A percentile compares a stretch with the other conserved stretches of the same genome.
These are phyloP conservation scores for Oncorhynchus mykiss DNA, from an alignment of 2,113 vertebrate genomes.

Conservation along the genomic window DNA sequence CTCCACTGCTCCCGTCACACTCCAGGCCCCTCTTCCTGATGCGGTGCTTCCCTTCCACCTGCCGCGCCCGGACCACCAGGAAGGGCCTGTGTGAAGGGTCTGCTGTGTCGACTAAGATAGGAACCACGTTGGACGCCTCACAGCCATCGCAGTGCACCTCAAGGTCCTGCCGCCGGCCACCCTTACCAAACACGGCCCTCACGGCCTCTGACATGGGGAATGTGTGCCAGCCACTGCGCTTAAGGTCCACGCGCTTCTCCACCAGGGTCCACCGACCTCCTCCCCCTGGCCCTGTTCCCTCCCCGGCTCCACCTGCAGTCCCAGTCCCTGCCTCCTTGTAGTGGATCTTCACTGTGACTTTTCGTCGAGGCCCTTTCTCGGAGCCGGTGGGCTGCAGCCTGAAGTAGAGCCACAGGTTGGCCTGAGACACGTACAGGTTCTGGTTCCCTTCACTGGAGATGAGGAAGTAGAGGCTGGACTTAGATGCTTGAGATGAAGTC, in stretches of 20 bases:
- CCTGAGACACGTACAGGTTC: slow-evolving; percentile 94
- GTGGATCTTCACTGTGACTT: slow-evolving; percentile 90
- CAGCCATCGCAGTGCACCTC: slow-evolving; percentile 93
- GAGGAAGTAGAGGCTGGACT: slow-evolving; percentile 88
- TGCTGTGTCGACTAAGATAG: slow-evolving; percentile 85
- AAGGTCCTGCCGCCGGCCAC: slow-evolving; percentile 89
- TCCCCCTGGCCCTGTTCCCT: slow-evolving; percentile 42
- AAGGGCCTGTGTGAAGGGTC: slow-evolving; percentile 96
- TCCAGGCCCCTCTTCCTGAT: slow-evolving; percentile 97
- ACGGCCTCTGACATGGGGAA: slow-evolving; percentile 92
- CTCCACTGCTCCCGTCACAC: slow-evolving; percentile 91
- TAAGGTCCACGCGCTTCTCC: slow-evolving; percentile 95
- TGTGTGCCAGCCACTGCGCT: slow-evolving; percentile 97
- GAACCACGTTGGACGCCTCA: slow-evolving; percentile 81
- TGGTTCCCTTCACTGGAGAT: slow-evolving; percentile 97
- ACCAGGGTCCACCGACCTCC: slow-evolving; percentile 82
- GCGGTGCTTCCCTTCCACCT: slow-evolving; percentile 90
- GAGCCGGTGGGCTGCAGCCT: slow-evolving; percentile 85
- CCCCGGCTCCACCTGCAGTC: slow-evolving; percentile 34
- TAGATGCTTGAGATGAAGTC: slow-evolving; percentile 68
- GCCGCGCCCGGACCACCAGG: slow-evolving; percentile 89
- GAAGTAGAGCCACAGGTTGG: slow-evolving; percentile 97
- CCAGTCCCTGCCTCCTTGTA: slow-evolving; percentile 78
- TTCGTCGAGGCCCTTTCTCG: slow-evolving; percentile 89
- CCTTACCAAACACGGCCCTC: slow-evolving; percentile 85